A percentile compares a stretch with the other conserved stretches of the same genome.
These are phyloP conservation scores for Scaptomyza cyrtandrae DNA, from an alignment of 2,888 invertebrate species.

Conservation along the genomic window DNA sequence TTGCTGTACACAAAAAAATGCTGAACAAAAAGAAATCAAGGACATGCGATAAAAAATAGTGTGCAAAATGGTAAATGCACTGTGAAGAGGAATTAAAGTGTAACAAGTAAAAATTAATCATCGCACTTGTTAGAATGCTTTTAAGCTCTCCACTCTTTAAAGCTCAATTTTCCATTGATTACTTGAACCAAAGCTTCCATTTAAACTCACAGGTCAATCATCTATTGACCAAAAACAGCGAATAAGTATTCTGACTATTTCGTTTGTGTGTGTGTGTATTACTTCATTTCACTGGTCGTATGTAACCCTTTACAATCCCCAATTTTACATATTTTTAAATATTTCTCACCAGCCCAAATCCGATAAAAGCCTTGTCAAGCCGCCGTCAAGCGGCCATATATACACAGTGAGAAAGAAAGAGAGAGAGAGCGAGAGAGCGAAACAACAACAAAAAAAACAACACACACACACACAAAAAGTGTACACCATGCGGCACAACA, in stretches of 20 bases:
- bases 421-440: background rate
- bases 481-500: conserved; percentile 44
- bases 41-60: conserved; percentile 1
- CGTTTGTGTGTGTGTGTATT: conserved; percentile 9
- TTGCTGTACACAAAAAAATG: conserved; percentile 35
- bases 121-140: background rate
- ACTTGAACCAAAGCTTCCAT: background rate
- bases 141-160: background rate
- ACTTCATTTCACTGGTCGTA: conserved; percentile 28
- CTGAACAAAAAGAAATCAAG: conserved; percentile 7
- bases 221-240: conserved; percentile 31
- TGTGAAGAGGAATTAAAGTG: background rate
- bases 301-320: conserved; percentile 51
- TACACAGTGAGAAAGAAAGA: conserved; percentile 15
- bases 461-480: conserved; percentile 29
- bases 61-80: background rate
- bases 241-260: conserved; percentile 44
- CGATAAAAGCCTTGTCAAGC: conserved; percentile 72
- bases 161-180: background rate
- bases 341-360: conserved; percentile 64
- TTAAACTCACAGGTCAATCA: conserved; percentile 19
- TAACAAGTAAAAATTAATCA: background rate
- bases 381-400: conserved; percentile 33
- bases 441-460: background rate
- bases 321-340: conserved; percentile 66